Conservation (phyloP, 2,113 vertebrate species). For the Cardinalis cardinalis region DNA sequence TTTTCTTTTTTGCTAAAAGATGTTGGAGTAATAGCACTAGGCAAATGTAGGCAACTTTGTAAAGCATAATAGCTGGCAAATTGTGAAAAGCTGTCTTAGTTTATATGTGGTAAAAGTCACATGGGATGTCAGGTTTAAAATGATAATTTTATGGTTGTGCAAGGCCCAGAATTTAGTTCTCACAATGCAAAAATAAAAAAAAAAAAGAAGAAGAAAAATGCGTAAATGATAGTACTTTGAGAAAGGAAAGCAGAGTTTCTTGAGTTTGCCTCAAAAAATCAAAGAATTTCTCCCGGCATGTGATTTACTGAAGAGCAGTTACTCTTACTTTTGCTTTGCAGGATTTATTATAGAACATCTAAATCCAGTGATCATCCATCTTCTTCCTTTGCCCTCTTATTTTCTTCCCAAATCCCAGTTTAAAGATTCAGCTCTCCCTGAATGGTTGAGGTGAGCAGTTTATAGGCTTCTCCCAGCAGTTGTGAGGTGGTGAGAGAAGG, state of each 20-base stretch:
- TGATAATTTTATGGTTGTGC: neutral
- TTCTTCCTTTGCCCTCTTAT: neutral
- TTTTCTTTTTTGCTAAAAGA: neutral
- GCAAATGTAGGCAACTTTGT: neutral
- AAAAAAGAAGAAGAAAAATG: neutral
- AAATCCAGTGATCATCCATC: neutral
- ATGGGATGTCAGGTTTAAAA: neutral
- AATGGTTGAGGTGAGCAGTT: neutral
- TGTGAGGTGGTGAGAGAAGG: neutral
- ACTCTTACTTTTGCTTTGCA: neutral
- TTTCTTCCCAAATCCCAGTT: neutral
- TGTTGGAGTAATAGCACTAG: neutral
- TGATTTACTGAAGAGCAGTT: neutral
- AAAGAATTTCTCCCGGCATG: neutral
- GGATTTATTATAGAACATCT: neutral
- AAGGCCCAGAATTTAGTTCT: neutral
- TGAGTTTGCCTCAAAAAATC: neutral
- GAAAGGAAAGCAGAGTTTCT: neutral
- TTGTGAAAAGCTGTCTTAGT: neutral
- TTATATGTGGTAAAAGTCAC: neutral
- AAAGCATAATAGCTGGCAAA: neutral
- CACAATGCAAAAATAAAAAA: neutral
- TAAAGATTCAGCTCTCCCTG: neutral
- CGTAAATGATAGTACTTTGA: neutral
- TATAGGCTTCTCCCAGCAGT: neutral